Evolutionary conservation across 1,140 invertebrate species (phyloP), one percentile per base, ranked within the genome.

Genomic region (Vanessa tameamea): DNA sequence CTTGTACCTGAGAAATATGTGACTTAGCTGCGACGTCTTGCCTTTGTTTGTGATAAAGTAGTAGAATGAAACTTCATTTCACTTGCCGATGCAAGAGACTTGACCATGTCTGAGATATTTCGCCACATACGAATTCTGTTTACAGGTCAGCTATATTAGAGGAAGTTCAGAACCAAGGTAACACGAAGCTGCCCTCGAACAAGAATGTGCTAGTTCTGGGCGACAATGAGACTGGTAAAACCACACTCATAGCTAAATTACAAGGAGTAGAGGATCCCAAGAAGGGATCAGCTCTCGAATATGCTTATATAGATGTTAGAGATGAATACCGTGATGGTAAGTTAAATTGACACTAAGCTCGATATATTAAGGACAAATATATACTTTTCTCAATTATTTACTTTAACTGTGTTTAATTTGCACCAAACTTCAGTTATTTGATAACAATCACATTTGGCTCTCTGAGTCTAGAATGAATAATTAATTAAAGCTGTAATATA

Each of bases 251-350:
- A 86, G 98, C 98, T 3, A 98, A 98, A 93, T 93, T 98, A 74
- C 97, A 98, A 94, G 97, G 98, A 69, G 96, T 98, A 63, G 98
- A 99, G 85, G 97, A 99, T 93, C 98, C 98, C 4, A 99, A 98
- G 92, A 99, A 99, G 94, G 99, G 98, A 53, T 98, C 98, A 57
- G 99, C 98, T 9, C 94, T 99, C 75, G 99, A 99, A 94, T 99
- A 99, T 93, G 98, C 98, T 72, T 99, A 99, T 87, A 98, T 99
- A 86, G 98, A 99, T 94, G 98, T 99, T 69, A 95, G 98, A 89
- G 99, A 99, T 95, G 99, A 99, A 94, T 99, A 99, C 91, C 95
- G 98, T 94, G 99, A 99, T 95, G 98, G 98, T 98, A 93, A 94
- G 94, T 87, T 11, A 13, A n/a, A 64, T 4, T 48, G 16, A 48